Base-by-base conservation (phyloP, 2,797 vertebrate species). In the Poecilia wingei region DNA sequence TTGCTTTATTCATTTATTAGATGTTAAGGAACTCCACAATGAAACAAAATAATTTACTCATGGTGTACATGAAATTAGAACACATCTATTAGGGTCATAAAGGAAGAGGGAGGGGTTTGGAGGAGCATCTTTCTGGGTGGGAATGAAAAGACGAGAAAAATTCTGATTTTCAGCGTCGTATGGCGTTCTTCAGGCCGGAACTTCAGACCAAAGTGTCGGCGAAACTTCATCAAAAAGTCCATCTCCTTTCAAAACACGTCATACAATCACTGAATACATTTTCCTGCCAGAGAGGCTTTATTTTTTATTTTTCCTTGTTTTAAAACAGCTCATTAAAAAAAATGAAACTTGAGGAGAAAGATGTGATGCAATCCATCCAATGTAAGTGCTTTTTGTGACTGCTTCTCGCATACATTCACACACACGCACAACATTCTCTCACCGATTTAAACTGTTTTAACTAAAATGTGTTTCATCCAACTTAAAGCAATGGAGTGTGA, bases 1-100 rank as follows among this genome's bases (percentile, higher is more conserved):
- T 93, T 94, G 93, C 94, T 97, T 97, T 96, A 92, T 93, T 94
- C 92, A 96, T 99, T 99, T 99, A 99, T 99, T 99, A 92, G 96
- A 97, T 98, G 97, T 99, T 98, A 97, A 97, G 96, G 97, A 97
- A 99, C 96, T 98, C 96, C 97, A 99, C 98, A 99, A 98, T 96
- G 97, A 98, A 99, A 98, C 96, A 97, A 98, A 97, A 96, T 96
- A 95, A 97, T 97, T 97, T 98, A 97, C 94, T 98, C 95, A 94
- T 96, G 93, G 96, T 97, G 97, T 96, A 98, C 95, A 97, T 98
- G 96, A 98, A 97, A 97, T 97, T 94, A 96, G 96, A 98, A 98
- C 96, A 96, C 96, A 96, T 95, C 96, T 97, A 97, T 95, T 95
- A 55, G 87, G 89, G 79, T 81, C 72, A 86, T n/a, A 39, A 82